Conservation (phyloP, 2,888 invertebrate species). For the Tromatobia lineatoria region DNA sequence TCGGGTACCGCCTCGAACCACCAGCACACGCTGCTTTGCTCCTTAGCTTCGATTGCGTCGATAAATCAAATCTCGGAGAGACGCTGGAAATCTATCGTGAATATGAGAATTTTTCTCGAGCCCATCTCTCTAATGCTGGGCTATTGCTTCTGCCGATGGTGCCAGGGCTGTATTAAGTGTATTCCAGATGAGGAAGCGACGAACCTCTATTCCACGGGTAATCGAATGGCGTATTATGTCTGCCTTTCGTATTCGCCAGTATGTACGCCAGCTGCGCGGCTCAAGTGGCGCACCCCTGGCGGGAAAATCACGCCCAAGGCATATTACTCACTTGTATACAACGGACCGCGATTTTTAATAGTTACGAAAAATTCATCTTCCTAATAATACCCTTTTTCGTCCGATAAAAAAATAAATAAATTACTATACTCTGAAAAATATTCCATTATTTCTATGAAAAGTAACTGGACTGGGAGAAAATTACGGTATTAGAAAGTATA, state of each 20-base stretch:
- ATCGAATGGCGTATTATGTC: slow-evolving; percentile 73
- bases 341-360: too few relatives aligned
- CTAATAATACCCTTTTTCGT: too few relatives aligned
- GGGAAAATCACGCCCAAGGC: slow-evolving; percentile 19
- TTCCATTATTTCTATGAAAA: neutral
- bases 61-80: slow-evolving; percentile 77
- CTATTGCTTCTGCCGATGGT: slow-evolving; percentile 33
- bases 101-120: slow-evolving; percentile 72
- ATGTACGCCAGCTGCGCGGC: slow-evolving; percentile 8
- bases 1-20: slow-evolving; percentile 63
- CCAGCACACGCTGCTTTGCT: slow-evolving; percentile 46
- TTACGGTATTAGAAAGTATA: too few relatives aligned
- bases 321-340: neutral
- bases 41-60: slow-evolving; percentile 75
- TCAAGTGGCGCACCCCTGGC: slow-evolving; percentile 21
- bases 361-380: too few relatives aligned
- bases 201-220: slow-evolving; percentile 68
- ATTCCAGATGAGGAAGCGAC: slow-evolving; percentile 70
- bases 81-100: slow-evolving; percentile 78
- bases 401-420: neutral
- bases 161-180: slow-evolving; percentile 20
- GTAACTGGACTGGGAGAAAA: too few relatives aligned
- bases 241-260: slow-evolving; percentile 32
- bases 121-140: slow-evolving; percentile 25
- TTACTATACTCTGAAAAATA: neutral